phyloP scores from a whole-genome alignment of 2,888 invertebrate species.

The Saturnia pavonia region DNA sequence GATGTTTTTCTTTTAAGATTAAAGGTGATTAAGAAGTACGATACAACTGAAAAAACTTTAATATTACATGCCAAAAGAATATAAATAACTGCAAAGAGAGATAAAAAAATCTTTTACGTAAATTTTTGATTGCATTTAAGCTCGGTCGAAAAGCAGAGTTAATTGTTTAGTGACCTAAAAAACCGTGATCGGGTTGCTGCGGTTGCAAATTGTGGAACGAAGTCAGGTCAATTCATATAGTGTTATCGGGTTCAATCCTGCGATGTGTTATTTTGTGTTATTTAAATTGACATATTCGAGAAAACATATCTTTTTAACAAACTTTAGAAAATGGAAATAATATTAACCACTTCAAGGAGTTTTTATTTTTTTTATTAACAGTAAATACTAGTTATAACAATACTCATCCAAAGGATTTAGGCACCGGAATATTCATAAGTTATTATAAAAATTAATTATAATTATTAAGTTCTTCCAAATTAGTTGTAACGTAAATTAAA shows the following conservation, averaged over 20 bases:
- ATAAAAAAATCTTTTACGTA: background rate
- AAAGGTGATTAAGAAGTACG: too few relatives aligned
- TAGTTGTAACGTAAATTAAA: too few relatives aligned
- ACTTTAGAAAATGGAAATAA: background rate
- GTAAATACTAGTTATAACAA: background rate
- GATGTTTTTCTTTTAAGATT: too few relatives aligned
- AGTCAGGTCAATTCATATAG: slow-evolving; percentile 19
- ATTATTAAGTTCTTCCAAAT: too few relatives aligned
- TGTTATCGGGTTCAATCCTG: slow-evolving; percentile 7
- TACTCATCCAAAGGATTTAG: background rate
- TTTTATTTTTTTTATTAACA: background rate
- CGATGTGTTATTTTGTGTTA: background rate
- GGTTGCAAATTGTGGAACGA: slow-evolving; percentile 15
- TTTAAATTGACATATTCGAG: background rate
- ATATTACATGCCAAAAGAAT: background rate
- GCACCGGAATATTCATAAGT: background rate
- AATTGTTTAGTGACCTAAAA: slow-evolving; percentile 30
- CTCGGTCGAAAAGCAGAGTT: slow-evolving; percentile 14
- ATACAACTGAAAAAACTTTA: background rate
- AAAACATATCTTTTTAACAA: too few relatives aligned
- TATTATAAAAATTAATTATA: too few relatives aligned
- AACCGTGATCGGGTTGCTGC: slow-evolving; percentile 19
- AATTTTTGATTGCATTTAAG: slow-evolving; percentile 7
- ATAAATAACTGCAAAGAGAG: background rate
- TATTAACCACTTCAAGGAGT: background rate